Conservation (phyloP, 2,113 vertebrate species). For the Sclerurus mexicanus region DNA sequence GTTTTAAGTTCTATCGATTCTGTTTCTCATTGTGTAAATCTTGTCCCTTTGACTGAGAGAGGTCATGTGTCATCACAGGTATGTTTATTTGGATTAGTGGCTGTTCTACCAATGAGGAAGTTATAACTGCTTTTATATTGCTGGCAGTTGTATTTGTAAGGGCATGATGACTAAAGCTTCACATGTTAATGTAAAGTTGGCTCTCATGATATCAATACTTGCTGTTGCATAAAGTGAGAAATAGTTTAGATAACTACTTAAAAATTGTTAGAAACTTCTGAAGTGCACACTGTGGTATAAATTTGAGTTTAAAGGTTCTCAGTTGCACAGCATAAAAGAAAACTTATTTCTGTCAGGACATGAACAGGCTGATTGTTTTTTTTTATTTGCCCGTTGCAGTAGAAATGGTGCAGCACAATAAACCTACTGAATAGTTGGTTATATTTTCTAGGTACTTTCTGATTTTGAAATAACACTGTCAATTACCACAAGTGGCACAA, state of each 20-base stretch:
- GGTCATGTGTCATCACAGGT: not conserved
- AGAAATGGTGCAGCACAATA: constrained; percentile 56
- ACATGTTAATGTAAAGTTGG: not conserved
- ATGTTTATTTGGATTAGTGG: not conserved
- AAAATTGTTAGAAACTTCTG: not conserved
- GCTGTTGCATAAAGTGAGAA: not conserved
- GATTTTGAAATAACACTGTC: not conserved
- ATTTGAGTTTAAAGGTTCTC: not conserved
- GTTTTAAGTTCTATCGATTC: not conserved
- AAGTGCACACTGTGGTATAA: not conserved
- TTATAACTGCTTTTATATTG: not conserved
- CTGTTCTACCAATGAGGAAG: not conserved
- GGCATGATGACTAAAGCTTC: constrained; percentile 6
- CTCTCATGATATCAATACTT: not conserved
- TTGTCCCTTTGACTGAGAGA: not conserved
- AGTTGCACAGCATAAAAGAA: not conserved
- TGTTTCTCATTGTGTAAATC: not conserved
- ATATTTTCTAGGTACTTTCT: constrained; percentile 44
- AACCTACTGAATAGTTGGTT: constrained; percentile 19
- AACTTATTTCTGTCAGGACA: not conserved
- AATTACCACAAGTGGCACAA: not conserved
- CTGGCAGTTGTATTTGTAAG: not conserved
- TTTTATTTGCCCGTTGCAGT: constrained; percentile 1
- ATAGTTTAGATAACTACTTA: not conserved
- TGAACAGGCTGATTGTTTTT: not conserved